Evolutionary conservation across 2,888 invertebrate genomes (phyloP), one percentile per base, ranked within the genome.

Genomic region (Agapostemon virescens): DNA sequence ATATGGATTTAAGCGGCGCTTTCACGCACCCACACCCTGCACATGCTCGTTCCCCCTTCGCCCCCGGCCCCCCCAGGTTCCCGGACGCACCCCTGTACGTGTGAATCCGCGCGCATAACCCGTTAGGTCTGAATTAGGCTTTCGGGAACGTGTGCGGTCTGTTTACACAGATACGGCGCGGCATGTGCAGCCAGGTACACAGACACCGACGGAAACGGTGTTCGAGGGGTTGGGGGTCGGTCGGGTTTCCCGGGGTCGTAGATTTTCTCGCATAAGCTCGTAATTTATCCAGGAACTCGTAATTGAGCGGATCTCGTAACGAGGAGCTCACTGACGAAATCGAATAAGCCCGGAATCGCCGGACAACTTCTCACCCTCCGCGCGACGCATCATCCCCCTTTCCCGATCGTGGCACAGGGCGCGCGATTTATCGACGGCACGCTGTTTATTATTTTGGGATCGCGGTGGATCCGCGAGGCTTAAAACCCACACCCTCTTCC

Each of bases 1-100:
- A 87, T 83, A 86, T 79, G 87, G 88, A 87, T 88, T 87, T 84
- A 86, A 87, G 87, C 87, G 86, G 68, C 72, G 81, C 77, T 80
- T 77, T 52, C 68, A 45, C 69, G 68, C 64, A 63, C 75, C 68
- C 79, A 52, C 55, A 11, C 17, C 7, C 17, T 23, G 52, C 36
- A 33, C n/a, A 30, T 26, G n/a, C n/a, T n/a, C n/a, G n/a, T n/a
- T n/a, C n/a, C n/a, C n/a, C n/a, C n/a, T n/a, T n/a, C n/a, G n/a
- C n/a, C n/a, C n/a, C n/a, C n/a, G n/a, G n/a, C n/a, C n/a, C n/a
- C n/a, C n/a, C n/a, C n/a, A n/a, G n/a, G n/a, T n/a, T 17, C 69
- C 45, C n/a, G 63, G n/a, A 13, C 49, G 11, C 26, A 17, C n/a
- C 61, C 55, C 17, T 40, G 55, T 71, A 45, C 77, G 69, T 69